Conservation (phyloP, 2,113 vertebrate species). For the Seriola dumerili region DNA sequence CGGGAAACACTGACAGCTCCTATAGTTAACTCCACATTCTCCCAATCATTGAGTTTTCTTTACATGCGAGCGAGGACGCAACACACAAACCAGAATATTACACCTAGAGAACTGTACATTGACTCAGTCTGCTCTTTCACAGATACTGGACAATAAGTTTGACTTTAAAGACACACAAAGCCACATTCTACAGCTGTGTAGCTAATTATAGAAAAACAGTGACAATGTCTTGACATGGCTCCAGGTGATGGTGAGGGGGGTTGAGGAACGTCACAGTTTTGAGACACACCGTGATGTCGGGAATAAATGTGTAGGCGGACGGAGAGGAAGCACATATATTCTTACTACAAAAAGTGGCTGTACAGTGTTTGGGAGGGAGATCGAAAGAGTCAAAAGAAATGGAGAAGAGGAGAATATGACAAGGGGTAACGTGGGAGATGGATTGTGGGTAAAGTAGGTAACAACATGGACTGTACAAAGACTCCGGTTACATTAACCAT, state of each 20-base stretch:
- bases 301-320: constrained; percentile 62
- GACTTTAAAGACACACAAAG: constrained; percentile 8
- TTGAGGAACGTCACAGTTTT: constrained; percentile 49
- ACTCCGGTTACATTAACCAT: not conserved
- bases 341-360: constrained; percentile 33
- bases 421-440: not conserved
- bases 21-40: not conserved
- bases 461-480: constrained; percentile 3
- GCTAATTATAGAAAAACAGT: constrained; percentile 67
- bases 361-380: constrained; percentile 4
- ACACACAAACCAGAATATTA: not conserved
- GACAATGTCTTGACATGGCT: constrained; percentile 50
- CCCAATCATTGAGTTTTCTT: constrained; percentile 5
- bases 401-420: constrained; percentile 13
- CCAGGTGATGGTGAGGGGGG: constrained; percentile 47
- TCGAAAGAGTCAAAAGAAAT: constrained; percentile 23
- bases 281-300: constrained; percentile 53
- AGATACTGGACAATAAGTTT: not conserved
- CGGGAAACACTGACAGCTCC: constrained; percentile 27
- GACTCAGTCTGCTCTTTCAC: not conserved
- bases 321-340: constrained; percentile 44
- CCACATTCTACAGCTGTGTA: not conserved
- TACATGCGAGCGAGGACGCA: not conserved
- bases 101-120: not conserved
- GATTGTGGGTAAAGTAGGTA: constrained; percentile 29